A percentile compares a stretch with the other conserved stretches of the same genome.
phyloP scores from a whole-genome alignment of 1,140 invertebrate genomes.

The Alviniconcha marisindica region DNA sequence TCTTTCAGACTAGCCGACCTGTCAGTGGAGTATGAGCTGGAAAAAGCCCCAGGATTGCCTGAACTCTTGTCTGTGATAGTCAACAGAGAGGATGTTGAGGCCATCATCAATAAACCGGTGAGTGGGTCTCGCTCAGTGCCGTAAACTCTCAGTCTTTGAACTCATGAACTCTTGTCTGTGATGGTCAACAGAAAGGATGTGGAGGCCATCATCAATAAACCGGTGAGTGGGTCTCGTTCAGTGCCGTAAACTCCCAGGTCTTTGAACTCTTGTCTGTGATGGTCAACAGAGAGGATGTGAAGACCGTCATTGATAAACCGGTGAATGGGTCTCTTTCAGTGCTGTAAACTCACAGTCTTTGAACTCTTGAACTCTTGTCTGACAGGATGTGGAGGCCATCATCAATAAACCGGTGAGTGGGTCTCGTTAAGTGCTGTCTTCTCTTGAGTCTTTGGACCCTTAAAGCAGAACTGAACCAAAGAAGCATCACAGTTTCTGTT shows the following conservation, averaged over 20 bases:
- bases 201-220: slow-evolving; percentile 68
- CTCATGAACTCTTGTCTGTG: slow-evolving; percentile 67
- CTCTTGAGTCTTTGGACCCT: slow-evolving; percentile 66
- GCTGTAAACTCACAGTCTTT: too few species aligned
- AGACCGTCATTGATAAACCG: slow-evolving; percentile 69
- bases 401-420: slow-evolving; percentile 71
- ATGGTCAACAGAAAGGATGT: slow-evolving; percentile 75
- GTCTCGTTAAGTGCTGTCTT: too few species aligned
- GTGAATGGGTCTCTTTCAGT: too few species aligned
- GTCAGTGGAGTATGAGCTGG: slow-evolving; percentile 73
- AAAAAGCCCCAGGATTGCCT: slow-evolving; percentile 64
- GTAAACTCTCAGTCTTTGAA: too few species aligned
- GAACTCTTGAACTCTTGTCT: slow-evolving; percentile 67
- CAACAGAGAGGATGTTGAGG: slow-evolving; percentile 74
- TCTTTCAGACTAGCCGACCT: slow-evolving; percentile 74
- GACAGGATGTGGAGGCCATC: slow-evolving; percentile 73
- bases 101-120: slow-evolving; percentile 71
- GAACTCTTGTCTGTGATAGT: slow-evolving; percentile 71
- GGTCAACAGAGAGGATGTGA: slow-evolving; percentile 74
- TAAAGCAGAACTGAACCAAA: too few species aligned
- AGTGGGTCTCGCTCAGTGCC: too few species aligned
- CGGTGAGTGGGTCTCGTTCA: slow-evolving; percentile 69
- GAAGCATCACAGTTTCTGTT: too few species aligned
- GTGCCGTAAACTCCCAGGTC: slow-evolving; percentile 62
- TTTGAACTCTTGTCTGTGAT: slow-evolving; percentile 70